Evolutionary conservation across 2,113 vertebrate species (phyloP), one percentile per base, ranked within the genome.

Genomic region (Scomber colias): DNA sequence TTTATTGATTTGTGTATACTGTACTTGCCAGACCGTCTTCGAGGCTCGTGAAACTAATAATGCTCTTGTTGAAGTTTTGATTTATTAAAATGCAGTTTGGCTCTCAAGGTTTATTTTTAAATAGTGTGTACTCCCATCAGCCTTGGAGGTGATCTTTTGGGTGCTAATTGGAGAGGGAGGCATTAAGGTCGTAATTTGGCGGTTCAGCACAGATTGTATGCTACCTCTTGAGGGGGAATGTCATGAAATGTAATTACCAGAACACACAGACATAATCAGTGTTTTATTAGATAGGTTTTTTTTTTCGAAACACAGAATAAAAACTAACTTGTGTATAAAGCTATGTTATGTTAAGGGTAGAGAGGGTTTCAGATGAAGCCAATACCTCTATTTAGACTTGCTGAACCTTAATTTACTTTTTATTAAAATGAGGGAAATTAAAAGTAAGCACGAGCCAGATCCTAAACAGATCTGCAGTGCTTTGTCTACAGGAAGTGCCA

Each of bases 191-290:
- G 61, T 79, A 66, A 89, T 87, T 87, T 82, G 75, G 71, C 68
- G 72, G 76, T 82, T 91, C 75, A 86, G 70, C 61, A 27, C 66
- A 72, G 70, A 88, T 70, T 83, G 72, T 70, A 35, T 56, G 66
- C 44, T 62, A 55, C 71, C 69, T 83, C 75, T 87, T 55, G 35
- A 71, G 83, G 77, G 79, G n/a, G 48, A 27, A 67, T 74, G 84
- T 77, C 76, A 75, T 84, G 72, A 75, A 86, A 88, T 66, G 59
- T 85, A 90, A 90, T 88, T 90, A 82, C 83, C 30, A 75, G 55
- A 75, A 51, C 69, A 68, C 79, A 79, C 27, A 46, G 68, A 83
- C 79, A 67, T 82, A 82, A 91, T 87, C 76, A 79, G 71, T 8
- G 69, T 71, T 79, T 77, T 65, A 82, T 79, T 81, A 70, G 51